These are phyloP conservation scores for Numida meleagris DNA, from an alignment of 2,113 vertebrate genomes.

Conservation along the genomic window DNA sequence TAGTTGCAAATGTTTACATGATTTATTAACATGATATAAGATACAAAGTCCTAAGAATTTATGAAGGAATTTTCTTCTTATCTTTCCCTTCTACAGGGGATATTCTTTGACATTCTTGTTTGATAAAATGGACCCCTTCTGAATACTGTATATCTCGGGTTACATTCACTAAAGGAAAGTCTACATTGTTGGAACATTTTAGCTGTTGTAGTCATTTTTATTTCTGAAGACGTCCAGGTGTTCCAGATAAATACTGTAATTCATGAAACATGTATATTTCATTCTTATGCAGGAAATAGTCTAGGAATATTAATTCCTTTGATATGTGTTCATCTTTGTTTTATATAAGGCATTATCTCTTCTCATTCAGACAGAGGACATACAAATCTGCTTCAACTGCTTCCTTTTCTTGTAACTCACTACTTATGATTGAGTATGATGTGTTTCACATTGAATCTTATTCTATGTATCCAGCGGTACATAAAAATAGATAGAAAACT, in stretches of 20 bases:
- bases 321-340: background rate
- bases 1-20: background rate
- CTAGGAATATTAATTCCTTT: background rate
- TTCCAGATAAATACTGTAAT: background rate
- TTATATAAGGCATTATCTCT: background rate
- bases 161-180: background rate
- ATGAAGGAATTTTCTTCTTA: background rate
- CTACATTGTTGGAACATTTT: background rate
- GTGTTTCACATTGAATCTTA: background rate
- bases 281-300: background rate
- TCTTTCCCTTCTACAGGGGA: background rate
- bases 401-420: background rate
- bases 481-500: background rate
- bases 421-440: background rate
- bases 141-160: background rate
- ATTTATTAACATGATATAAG: background rate
- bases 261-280: background rate
- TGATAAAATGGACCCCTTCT: background rate
- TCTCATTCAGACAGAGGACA: background rate
- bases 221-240: background rate
- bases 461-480: background rate
- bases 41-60: background rate
- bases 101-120: background rate
- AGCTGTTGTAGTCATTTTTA: background rate
- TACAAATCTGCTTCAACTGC: background rate